Evolutionary conservation across 1,140 invertebrate species (phyloP), one percentile per base, ranked within the genome.

Genomic region (Diachasma alloeum): DNA sequence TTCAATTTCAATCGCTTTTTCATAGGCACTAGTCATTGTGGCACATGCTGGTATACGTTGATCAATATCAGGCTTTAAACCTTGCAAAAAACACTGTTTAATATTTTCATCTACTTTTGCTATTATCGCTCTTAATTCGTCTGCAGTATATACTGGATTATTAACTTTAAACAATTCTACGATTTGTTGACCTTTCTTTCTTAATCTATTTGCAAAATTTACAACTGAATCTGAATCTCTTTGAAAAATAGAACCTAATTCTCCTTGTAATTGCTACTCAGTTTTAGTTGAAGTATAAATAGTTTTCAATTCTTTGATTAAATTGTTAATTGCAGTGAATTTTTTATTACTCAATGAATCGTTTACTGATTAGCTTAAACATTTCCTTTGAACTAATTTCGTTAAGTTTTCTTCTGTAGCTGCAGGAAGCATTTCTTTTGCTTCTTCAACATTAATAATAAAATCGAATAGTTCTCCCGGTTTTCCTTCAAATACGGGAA

Each of bases 31-130:
- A 9, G 31, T 31, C 17, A 63, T 19, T 0, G 10, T 39, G 0
- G 2, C 71, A 53, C 37, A 74, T 22, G 19, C 8, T 26, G 72
- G 48, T 69, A 76, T 72, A 11, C 75, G 48, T 17, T 72, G 39
- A 48, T 76, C 75, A 1, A 76, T 76, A 31, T 76, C 59, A 73
- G 63, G 56, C 31, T 31, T 76, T 1, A 76, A 19, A 0, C 67
- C 67, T 72, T 63, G 31, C 1, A 22, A 15, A 53, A 76, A 76
- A 48, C 75, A 76, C 15, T 48, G 46, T 48, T 13, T 17, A n/a
- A 48, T 17, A 13, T 13, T n/a, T n/a, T 48, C 17, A 48, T 48
- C 17, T 15, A 48, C 46, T 48, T 48, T 17, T 0, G 31, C 17
- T 26, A 37, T 56, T 37, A 37, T 37, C 0, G 6, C 17, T 63